Base-by-base conservation (phyloP, 2,797 vertebrate species). In the Oreortyx pictus region DNA sequence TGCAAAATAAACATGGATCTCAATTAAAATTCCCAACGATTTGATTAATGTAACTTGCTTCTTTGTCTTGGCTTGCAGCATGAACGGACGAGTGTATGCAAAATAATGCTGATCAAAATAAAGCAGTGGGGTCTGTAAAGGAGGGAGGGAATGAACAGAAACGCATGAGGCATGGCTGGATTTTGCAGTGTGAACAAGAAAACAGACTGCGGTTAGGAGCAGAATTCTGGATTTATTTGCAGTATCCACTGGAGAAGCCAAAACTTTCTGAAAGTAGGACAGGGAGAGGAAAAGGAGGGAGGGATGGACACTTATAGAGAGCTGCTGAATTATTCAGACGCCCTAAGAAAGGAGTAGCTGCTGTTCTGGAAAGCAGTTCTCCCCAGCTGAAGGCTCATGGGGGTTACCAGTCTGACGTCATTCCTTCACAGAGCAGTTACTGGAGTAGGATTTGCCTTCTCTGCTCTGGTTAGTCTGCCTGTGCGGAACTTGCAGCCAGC, bases 11-110 rank as follows among this genome's bases (percentile, higher is more conserved):
- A 75, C 22, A 31, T 47, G 50, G 35, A 57, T 82, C 25, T 52
- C 57, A 35, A 89, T 96, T 89, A 94, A 93, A 93, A 76, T 79
- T n/a, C 86, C 14, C 15, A 92, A 66, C 33, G 41, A 37, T 59
- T 78, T 89, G 4, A 73, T 72, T 67, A 57, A 82, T 11, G 5
- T 82, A 92, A 75, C 33, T 88, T 84, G 39, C 46, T 31, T 81
- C 94, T 10, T 81, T 43, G 25, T 31, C 61, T 43, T 29, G 39
- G 61, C 27, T 31, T 43, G 61, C 11, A 13, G 61, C 41, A 27
- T 14, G 13, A 64, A 64, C 27, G 31, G 27, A 61, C 71, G 50
- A 70, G 29, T 71, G 78, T 31, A 49, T 35, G 57, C 54, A 14
- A 11, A 56, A 47, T 39, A 4, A 91, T 75, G 71, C 10, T 44